Percentiles rank a stretch among this genome's conserved stretches.
Evolutionary conservation across 1,140 invertebrate genomes (phyloP).

Genomic region (Calliopsis andreniformis): DNA sequence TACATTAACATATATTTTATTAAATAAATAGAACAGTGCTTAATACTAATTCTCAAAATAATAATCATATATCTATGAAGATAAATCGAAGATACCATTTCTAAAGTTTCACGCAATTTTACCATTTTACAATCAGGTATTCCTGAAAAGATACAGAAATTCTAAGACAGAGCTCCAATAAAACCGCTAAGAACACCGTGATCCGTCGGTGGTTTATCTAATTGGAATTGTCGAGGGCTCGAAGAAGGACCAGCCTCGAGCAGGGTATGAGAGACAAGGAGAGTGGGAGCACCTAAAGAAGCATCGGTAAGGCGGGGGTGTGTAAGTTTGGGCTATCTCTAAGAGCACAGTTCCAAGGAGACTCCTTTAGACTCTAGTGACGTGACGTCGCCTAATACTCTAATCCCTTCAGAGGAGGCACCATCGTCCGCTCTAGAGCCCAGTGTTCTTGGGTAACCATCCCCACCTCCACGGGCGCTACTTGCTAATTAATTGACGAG

Average conservation of each 20-base stretch:
- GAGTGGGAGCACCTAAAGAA: conserved; percentile 42
- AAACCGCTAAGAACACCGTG: conserved; percentile 76
- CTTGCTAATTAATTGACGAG: conserved; percentile 79
- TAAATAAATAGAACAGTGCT: background rate
- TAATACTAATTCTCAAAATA: too few relatives aligned
- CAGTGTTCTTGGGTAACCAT: conserved; percentile 67
- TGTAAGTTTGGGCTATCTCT: conserved; percentile 80
- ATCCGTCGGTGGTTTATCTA: conserved; percentile 79
- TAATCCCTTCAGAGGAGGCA: conserved; percentile 75
- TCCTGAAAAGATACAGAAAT: too few relatives aligned
- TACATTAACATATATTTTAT: background rate
- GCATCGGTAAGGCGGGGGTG: conserved; percentile 63
- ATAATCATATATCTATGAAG: too few relatives aligned
- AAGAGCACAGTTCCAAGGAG: conserved; percentile 77
- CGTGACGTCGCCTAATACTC: conserved; percentile 81
- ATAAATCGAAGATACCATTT: too few relatives aligned
- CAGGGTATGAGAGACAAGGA: background rate
- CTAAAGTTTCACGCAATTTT: too few relatives aligned
- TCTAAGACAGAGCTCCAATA: conserved; percentile 17
- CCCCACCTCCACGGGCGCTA: conserved; percentile 48
- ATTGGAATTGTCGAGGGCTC: conserved; percentile 79
- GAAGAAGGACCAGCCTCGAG: conserved; percentile 35
- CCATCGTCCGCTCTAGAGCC: conserved; percentile 69
- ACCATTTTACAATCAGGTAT: too few relatives aligned
- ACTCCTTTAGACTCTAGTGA: conserved; percentile 80